A percentile compares a stretch with the other conserved stretches of the same genome.
Conservation (phyloP, 2,797 vertebrate genomes). For the Notolabrus celidotus region DNA sequence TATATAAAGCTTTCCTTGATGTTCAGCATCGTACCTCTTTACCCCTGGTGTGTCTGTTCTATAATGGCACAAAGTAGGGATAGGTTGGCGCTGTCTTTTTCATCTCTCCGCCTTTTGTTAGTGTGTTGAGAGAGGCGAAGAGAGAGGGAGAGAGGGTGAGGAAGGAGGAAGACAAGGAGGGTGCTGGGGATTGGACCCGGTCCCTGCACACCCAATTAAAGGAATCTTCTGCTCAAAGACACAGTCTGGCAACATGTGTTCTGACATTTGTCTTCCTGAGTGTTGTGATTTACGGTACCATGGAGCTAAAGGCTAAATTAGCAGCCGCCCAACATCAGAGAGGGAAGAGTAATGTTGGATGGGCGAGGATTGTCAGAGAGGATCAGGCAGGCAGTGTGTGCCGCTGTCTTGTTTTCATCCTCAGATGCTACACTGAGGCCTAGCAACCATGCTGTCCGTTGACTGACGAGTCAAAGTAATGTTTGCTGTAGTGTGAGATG, state of each 20-base stretch:
- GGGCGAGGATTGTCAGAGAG: conserved; percentile 76
- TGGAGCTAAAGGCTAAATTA: conserved; percentile 89
- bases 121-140: conserved; percentile 83
- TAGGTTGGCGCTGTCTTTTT: conserved; percentile 87
- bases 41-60: conserved; percentile 87
- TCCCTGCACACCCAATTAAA: conserved; percentile 92
- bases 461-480: conserved; percentile 59
- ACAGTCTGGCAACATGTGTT: conserved; percentile 88
- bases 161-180: conserved; percentile 76
- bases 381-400: conserved; percentile 65
- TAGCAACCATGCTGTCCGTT: conserved; percentile 45
- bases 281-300: conserved; percentile 87
- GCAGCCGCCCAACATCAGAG: conserved; percentile 83
- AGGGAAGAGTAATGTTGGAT: conserved; percentile 73
- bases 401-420: conserved; percentile 69
- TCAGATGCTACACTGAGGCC: conserved; percentile 35
- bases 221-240: conserved; percentile 87
- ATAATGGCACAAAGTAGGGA: conserved; percentile 88
- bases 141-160: conserved; percentile 70
- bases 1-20: conserved; percentile 90
- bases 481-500: conserved; percentile 23
- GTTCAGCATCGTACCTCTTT: conserved; percentile 87
- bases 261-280: conserved; percentile 90
- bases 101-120: conserved; percentile 89
- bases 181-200: conserved; percentile 86